These are phyloP conservation scores for Heliconius melpomene DNA, from an alignment of 1,140 invertebrate genomes.

Conservation along the genomic window DNA sequence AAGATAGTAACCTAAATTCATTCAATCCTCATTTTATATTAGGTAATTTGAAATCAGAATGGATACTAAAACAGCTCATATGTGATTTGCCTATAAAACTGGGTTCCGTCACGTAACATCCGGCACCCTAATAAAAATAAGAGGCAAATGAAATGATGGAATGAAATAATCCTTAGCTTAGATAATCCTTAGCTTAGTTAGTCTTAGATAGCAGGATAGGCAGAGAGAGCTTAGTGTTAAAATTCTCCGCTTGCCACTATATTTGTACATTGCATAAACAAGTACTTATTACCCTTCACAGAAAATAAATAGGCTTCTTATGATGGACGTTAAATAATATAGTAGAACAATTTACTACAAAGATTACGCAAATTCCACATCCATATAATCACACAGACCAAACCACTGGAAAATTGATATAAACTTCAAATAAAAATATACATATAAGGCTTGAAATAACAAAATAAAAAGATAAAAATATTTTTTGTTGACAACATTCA, in stretches of 20 bases:
- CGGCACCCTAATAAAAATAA: background rate
- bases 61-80: background rate
- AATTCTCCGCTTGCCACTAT: no score
- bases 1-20: no score
- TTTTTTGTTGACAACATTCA: no score
- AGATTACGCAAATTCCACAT: background rate
- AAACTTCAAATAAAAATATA: background rate
- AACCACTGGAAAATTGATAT: constrained; percentile 11
- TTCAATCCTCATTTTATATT: background rate
- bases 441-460: background rate
- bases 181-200: no score
- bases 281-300: background rate
- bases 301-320: background rate
- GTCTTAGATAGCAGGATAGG: no score
- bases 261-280: no score
- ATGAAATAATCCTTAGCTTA: no score
- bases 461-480: no score
- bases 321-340: background rate
- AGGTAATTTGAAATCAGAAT: background rate
- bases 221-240: no score
- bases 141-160: no score
- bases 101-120: background rate
- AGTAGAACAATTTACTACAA: background rate
- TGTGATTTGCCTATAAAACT: background rate
- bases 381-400: background rate